Conservation (phyloP, 2,888 invertebrate genomes). For the Tethea ocularis region DNA sequence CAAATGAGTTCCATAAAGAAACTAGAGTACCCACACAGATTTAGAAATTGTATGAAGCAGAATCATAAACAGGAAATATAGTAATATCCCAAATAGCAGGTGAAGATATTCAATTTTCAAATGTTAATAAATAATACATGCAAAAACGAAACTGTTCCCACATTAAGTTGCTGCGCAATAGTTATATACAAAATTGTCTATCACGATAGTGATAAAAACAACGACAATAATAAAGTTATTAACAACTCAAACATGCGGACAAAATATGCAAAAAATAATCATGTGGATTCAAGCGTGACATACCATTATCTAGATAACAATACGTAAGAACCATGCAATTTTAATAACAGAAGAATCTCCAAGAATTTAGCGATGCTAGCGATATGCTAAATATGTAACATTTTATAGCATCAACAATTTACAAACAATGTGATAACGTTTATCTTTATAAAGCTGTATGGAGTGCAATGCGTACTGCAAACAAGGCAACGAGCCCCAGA, state of each 20-base stretch:
- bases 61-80: neutral
- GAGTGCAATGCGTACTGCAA: neutral
- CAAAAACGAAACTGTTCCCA: neutral
- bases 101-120: no score
- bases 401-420: neutral
- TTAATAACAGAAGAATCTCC: neutral
- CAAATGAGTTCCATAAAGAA: neutral
- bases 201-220: neutral
- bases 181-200: neutral
- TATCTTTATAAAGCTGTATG: neutral
- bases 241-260: neutral
- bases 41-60: neutral
- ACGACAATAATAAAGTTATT: constrained; percentile 4
- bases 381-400: neutral
- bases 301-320: neutral
- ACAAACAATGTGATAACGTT: neutral
- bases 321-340: neutral
- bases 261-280: neutral
- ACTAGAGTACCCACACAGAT: neutral
- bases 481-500: neutral
- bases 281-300: neutral
- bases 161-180: neutral
- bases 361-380: neutral
- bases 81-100: neutral
- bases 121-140: no score